Evolutionary conservation across 2,888 invertebrate species (phyloP).

Genomic region (Drosophila mimica): DNA sequence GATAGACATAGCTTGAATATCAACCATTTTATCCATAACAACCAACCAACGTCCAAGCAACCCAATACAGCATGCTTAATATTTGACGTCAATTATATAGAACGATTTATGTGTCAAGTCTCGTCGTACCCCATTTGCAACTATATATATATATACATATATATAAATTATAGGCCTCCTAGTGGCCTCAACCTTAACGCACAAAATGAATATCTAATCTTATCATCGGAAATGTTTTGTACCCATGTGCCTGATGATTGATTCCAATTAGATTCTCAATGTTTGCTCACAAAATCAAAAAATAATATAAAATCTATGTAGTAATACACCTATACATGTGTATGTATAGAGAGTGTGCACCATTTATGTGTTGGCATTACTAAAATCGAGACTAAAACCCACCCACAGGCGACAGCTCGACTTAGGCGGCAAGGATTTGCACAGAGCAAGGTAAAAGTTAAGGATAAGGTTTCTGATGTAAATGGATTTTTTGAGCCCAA

Average conservation of each 20-base stretch:
- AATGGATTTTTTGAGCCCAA: slow-evolving; percentile 19
- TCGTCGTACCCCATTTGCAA: slow-evolving; percentile 13
- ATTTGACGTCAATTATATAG: slow-evolving; percentile 37
- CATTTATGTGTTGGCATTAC: slow-evolving; percentile 60
- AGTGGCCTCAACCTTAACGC: slow-evolving; percentile 45
- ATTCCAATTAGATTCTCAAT: slow-evolving; percentile 65
- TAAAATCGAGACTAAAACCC: slow-evolving; percentile 65
- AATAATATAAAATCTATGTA: slow-evolving; percentile 20
- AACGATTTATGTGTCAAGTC: slow-evolving; percentile 39
- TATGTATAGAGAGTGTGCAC: slow-evolving; percentile 42
- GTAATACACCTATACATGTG: slow-evolving; percentile 10
- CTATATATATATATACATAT: neutral
- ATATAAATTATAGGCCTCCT: slow-evolving; percentile 23
- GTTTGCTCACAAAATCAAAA: slow-evolving; percentile 31
- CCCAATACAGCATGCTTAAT: slow-evolving; percentile 42
- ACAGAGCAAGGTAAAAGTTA: slow-evolving; percentile 77
- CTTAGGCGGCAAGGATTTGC: slow-evolving; percentile 82
- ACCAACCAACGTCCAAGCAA: slow-evolving; percentile 5
- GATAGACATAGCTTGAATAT: neutral
- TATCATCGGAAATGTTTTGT: slow-evolving; percentile 57
- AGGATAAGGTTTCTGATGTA: slow-evolving; percentile 3
- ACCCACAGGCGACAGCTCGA: slow-evolving; percentile 77
- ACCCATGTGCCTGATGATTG: slow-evolving; percentile 47
- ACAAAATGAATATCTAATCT: slow-evolving; percentile 66
- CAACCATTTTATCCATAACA: slow-evolving; percentile 1